phyloP scores from a whole-genome alignment of 2,888 invertebrate genomes.

The Cosmia pyralina region DNA sequence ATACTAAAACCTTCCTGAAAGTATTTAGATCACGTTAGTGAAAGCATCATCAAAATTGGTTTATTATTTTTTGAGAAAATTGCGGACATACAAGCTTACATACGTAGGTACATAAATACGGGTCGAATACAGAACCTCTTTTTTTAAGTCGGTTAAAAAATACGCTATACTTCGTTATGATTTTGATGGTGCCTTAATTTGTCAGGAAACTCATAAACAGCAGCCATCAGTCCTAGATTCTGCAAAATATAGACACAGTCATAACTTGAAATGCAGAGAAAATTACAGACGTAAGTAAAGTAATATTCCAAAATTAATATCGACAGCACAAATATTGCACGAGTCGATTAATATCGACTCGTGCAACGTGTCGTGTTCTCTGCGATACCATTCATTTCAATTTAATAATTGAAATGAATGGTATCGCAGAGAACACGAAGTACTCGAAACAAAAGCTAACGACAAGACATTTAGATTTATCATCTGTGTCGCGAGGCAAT shows the following conservation, averaged over 20 bases:
- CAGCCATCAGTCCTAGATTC: no score
- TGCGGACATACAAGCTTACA: no score
- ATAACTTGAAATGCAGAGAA: background rate
- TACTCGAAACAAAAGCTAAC: constrained; percentile 17
- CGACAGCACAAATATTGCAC: constrained; percentile 3
- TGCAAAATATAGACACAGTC: background rate
- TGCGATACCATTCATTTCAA: no score
- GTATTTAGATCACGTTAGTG: no score
- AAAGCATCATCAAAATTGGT: no score
- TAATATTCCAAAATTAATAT: constrained; percentile 20
- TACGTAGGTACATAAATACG: no score
- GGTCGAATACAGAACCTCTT: no score
- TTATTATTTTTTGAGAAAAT: no score
- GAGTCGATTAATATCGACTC: no score
- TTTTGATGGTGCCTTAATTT: background rate
- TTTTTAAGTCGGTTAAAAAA: no score
- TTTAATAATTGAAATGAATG: constrained; percentile 34
- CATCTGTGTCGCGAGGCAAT: constrained; percentile 25
- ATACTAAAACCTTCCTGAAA: no score
- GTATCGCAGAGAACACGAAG: background rate
- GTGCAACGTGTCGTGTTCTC: no score
- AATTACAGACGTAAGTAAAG: background rate
- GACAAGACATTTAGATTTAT: constrained; percentile 21
- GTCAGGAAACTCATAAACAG: background rate
- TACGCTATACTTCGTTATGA: background rate